Conservation (phyloP, 2,113 vertebrate genomes). For the Dolichallabes microphthalmus region DNA sequence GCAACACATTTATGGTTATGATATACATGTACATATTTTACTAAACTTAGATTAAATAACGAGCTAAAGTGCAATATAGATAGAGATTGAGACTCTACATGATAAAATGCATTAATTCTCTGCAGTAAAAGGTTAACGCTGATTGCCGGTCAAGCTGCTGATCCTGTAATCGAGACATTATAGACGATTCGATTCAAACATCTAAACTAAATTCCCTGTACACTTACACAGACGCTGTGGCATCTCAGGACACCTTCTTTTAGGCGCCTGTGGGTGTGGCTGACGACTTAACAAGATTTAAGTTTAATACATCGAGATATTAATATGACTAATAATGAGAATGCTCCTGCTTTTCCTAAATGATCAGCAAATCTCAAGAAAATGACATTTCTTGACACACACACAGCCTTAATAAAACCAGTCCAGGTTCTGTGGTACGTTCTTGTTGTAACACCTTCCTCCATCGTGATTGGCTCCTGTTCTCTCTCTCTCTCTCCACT, state of each 20-base stretch:
- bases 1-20: not conserved
- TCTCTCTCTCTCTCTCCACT: not conserved
- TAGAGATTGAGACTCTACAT: not conserved
- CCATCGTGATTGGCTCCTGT: not conserved
- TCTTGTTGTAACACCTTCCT: not conserved
- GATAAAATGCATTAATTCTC: too few relatives aligned
- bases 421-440: not conserved
- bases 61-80: not conserved
- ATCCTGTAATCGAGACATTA: not conserved
- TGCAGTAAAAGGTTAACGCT: not conserved
- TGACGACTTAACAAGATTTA: too few relatives aligned
- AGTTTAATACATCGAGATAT: not conserved
- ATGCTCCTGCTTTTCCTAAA: not conserved
- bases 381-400: not conserved
- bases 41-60: not conserved
- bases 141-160: not conserved
- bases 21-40: not conserved
- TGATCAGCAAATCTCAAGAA: not conserved
- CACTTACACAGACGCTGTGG: not conserved
- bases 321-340: not conserved
- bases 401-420: not conserved
- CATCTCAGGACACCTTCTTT: not conserved
- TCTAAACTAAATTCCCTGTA: not conserved
- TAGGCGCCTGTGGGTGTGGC: too few relatives aligned
- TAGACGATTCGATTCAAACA: not conserved